phyloP scores from a whole-genome alignment of 1,140 invertebrate genomes.

The Cepaea nemoralis region DNA sequence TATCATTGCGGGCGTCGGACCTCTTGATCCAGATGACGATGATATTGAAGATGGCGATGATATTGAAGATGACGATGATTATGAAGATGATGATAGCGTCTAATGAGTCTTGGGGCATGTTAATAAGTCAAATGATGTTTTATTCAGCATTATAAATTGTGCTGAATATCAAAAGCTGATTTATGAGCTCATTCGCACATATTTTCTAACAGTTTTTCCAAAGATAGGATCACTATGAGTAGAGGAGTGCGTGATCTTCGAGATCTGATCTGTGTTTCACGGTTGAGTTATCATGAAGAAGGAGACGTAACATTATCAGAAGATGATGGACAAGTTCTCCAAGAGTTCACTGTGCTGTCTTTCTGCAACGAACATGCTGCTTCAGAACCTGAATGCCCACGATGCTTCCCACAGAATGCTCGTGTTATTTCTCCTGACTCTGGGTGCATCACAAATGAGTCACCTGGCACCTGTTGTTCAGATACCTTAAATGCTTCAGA shows the following conservation, averaged over 20 bases:
- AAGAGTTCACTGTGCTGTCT: not conserved
- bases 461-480: constrained; percentile 43
- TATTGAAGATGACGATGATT: not conserved
- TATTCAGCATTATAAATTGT: not conserved
- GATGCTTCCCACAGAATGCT: not conserved
- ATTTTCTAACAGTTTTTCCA: not conserved
- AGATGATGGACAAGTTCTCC: constrained; percentile 45
- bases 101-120: not conserved
- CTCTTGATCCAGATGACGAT: constrained; percentile 19
- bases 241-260: constrained; percentile 67
- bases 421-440: constrained; percentile 61
- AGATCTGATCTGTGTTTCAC: constrained; percentile 69
- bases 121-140: not conserved
- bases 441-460: constrained; percentile 65
- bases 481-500: not conserved
- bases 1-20: not conserved
- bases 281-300: constrained; percentile 64
- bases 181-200: not conserved
- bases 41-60: constrained; percentile 1
- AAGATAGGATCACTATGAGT: constrained; percentile 57
- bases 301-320: constrained; percentile 49
- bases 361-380: not conserved
- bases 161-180: not conserved
- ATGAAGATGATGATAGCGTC: not conserved
- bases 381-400: constrained; percentile 19